These are phyloP conservation scores for Nezara viridula DNA, from an alignment of 2,888 invertebrate genomes.

Conservation along the genomic window DNA sequence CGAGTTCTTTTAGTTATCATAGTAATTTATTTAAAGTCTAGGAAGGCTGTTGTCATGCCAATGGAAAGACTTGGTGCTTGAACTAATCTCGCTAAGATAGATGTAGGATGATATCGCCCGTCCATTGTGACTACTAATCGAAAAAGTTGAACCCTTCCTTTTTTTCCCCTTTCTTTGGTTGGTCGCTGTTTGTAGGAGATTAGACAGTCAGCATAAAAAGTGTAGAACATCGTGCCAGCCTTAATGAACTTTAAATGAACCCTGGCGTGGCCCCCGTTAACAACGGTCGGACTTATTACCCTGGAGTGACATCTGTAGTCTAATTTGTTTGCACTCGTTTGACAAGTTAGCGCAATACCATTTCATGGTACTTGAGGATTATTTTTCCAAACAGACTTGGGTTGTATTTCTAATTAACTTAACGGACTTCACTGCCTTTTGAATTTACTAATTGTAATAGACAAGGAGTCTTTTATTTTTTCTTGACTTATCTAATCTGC, in stretches of 20 bases:
- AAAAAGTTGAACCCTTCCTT: conserved; percentile 1
- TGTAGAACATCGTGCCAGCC: background rate
- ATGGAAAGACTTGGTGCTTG: background rate
- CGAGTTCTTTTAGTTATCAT: background rate
- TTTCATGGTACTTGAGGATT: background rate
- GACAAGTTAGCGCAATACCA: background rate
- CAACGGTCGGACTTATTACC: conserved; percentile 23
- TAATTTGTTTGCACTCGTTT: background rate
- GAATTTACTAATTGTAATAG: background rate
- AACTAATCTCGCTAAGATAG: background rate
- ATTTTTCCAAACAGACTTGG: background rate
- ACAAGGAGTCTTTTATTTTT: background rate
- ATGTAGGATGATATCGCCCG: background rate
- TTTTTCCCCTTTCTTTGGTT: background rate
- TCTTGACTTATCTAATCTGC: too few relatives aligned
- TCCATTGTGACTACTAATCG: conserved; percentile 4
- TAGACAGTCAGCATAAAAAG: conserved; percentile 40
- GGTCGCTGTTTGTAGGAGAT: background rate
- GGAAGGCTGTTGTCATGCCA: background rate
- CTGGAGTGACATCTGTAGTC: conserved; percentile 3
- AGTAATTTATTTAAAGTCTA: background rate
- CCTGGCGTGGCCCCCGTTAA: background rate
- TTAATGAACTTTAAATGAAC: conserved; percentile 24
- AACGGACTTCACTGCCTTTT: background rate
- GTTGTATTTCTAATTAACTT: background rate